These are phyloP conservation scores for Teleogryllus oceanicus DNA, from an alignment of 2,888 invertebrate species.

Conservation along the genomic window DNA sequence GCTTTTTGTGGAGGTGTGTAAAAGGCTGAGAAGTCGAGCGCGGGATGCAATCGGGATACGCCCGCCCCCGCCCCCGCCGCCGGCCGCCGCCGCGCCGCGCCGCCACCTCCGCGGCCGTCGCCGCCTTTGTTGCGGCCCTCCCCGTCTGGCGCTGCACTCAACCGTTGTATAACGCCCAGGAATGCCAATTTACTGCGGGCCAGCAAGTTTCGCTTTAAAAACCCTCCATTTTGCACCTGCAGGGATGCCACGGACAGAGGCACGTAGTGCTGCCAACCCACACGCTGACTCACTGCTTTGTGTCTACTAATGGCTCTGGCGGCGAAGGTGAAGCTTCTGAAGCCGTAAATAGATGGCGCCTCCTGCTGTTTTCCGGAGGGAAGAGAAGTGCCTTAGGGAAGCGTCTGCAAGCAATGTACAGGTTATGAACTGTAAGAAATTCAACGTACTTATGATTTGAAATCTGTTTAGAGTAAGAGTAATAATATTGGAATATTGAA, in stretches of 20 bases:
- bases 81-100: no score
- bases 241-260: not conserved
- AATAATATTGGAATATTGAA: no score
- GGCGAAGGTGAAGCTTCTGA: not conserved
- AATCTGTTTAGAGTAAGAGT: no score
- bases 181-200: conserved; percentile 18
- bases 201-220: not conserved
- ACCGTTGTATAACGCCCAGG: conserved; percentile 5
- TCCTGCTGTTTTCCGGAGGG: not conserved
- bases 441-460: no score
- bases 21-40: no score
- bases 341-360: not conserved
- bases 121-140: not conserved
- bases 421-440: no score
- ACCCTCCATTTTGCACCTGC: conserved; percentile 9
- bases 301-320: not conserved
- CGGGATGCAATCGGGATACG: no score
- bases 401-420: not conserved
- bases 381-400: not conserved
- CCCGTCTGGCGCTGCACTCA: not conserved
- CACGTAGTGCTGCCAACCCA: conserved; percentile 9
- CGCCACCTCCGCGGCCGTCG: no score
- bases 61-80: no score
- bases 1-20: no score
- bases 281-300: conserved; percentile 18